phyloP scores from a whole-genome alignment of 2,888 invertebrate genomes.

The Drosophila nigritarsus region DNA sequence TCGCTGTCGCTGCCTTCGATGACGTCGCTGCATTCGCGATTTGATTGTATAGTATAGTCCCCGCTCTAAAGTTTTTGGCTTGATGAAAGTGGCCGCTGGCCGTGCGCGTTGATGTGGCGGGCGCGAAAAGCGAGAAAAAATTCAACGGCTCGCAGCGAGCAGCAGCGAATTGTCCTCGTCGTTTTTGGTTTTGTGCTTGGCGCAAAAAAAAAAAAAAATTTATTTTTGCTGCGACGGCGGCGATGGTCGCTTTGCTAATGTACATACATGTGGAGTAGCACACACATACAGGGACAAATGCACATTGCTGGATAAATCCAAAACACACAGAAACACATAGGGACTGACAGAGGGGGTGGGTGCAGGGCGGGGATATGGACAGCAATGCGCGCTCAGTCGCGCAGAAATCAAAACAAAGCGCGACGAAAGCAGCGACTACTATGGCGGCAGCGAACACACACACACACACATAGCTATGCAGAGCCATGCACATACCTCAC shows the following conservation, averaged over 20 bases:
- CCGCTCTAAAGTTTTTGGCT: conserved; percentile 32
- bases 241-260: conserved; percentile 72
- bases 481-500: conserved; percentile 52
- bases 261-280: conserved; percentile 51
- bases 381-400: conserved; percentile 67
- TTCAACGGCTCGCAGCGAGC: conserved; percentile 47
- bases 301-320: conserved; percentile 71
- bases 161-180: conserved; percentile 75
- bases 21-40: conserved; percentile 67
- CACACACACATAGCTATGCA: conserved; percentile 39
- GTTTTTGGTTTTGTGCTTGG: conserved; percentile 71
- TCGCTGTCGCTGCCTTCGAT: conserved; percentile 59
- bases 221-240: conserved; percentile 51
- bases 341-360: conserved; percentile 22
- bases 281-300: conserved; percentile 51
- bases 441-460: conserved; percentile 37
- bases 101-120: conserved; percentile 60
- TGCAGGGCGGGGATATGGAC: conserved; percentile 25
- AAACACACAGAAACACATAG: conserved; percentile 43
- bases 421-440: conserved; percentile 54
- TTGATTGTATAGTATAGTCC: conserved; percentile 66
- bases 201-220: conserved; percentile 58
- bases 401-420: conserved; percentile 82
- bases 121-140: conserved; percentile 58
- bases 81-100: conserved; percentile 75